Evolutionary conservation across 2,888 invertebrate genomes (phyloP), one percentile per base, ranked within the genome.

Genomic region (Seira ritae): DNA sequence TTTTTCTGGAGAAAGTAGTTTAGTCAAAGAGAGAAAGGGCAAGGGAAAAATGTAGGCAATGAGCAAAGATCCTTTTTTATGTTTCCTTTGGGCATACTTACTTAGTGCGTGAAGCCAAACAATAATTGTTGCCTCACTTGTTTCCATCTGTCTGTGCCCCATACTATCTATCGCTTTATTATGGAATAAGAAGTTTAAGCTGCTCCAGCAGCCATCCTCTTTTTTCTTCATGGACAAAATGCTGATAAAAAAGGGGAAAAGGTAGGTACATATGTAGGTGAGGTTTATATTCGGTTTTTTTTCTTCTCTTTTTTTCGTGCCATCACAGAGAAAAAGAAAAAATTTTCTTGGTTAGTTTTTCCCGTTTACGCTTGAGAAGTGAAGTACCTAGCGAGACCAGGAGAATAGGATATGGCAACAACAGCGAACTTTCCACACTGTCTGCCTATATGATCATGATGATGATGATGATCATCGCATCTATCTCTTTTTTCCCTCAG

Each of bases 51-150:
- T 71, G 84, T 87, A 83, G 87, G 87, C 84, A 86, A 87, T 85
- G 88, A 80, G 81, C 84, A 82, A 85, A 85, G 85, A 87, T 83
- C 80, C 86, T 85, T 84, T 88, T 89, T 88, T 88, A 89, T 89
- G 87, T 85, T 85, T 88, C 89, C 88, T 84, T 75, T 80, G 89
- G 89, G 89, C 84, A 83, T 85, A 87, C 87, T 88, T 87, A 87
- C 85, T 87, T 86, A 86, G 85, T 87, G 86, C 87, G 87, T 87
- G 84, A 86, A 88, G 87, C 87, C 87, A 87, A 89, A 88, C 88
- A 89, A 89, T 89, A 88, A 89, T 89, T 89, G 88, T 86, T 86
- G 84, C 84, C 85, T 85, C 77, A 76, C 85, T 84, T 77, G 78
- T 84, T 86, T 84, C 85, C 84, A 86, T 85, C 84, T 82, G 84